A percentile compares a stretch with the other conserved stretches of the same genome.
phyloP scores from a whole-genome alignment of 2,797 vertebrate species.

The Chanos chanos region DNA sequence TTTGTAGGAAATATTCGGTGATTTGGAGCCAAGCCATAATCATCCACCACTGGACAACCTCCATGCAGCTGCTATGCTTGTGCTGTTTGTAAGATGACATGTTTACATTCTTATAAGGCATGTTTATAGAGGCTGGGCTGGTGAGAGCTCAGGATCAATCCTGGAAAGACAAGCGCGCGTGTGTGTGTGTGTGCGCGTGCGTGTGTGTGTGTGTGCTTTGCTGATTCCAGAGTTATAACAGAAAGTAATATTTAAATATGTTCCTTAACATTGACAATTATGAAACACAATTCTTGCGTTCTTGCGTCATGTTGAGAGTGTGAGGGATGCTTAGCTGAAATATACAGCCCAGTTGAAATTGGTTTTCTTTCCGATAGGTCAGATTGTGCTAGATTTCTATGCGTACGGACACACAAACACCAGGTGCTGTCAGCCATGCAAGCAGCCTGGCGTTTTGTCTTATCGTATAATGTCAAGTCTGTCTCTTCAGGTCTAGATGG shows the following conservation, averaged over 20 bases:
- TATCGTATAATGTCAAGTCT: not conserved
- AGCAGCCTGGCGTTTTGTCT: not conserved
- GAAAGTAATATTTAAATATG: conserved; percentile 5
- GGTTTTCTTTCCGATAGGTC: too few relatives aligned
- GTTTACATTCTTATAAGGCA: conserved; percentile 60
- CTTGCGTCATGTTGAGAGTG: conserved; percentile 8
- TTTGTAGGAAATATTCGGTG: not conserved
- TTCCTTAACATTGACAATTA: conserved; percentile 4
- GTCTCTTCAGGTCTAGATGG: not conserved
- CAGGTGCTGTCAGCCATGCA: not conserved
- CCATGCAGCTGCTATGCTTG: conserved; percentile 28
- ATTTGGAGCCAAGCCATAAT: conserved; percentile 16
- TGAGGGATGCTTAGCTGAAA: conserved; percentile 29
- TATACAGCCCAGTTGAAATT: too few relatives aligned
- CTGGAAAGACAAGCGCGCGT: not conserved
- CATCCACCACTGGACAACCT: too few relatives aligned
- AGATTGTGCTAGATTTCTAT: not conserved
- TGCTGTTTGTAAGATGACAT: conserved; percentile 47
- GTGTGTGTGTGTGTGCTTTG: conserved; percentile 3
- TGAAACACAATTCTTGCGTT: conserved; percentile 20
- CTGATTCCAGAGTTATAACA: conserved; percentile 27
- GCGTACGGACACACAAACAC: not conserved
- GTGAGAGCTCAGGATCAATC: not conserved
- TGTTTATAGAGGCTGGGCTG: conserved; percentile 54
- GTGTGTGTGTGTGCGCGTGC: not conserved